Base-by-base conservation (phyloP, 2,797 vertebrate genomes). In the Varecia variegata region DNA sequence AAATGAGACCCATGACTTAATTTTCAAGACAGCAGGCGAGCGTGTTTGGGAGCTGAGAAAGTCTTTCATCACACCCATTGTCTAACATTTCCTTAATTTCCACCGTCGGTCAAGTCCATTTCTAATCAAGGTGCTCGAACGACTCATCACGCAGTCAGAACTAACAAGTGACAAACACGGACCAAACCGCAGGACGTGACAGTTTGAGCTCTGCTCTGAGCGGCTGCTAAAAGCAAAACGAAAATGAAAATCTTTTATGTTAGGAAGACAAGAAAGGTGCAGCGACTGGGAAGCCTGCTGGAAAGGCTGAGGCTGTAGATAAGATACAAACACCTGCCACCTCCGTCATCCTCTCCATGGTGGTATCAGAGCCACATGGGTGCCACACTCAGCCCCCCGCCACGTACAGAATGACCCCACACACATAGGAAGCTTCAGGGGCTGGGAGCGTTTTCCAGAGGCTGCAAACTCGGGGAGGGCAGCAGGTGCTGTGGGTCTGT, bases 111-210 rank as follows among this genome's bases (percentile, higher is more conserved):
- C 89, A 81, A 65, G 38, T 20, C 60, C 38, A 3, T 77, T 71
- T 95, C 88, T 95, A 93, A 81, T 50, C 47, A 40, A 35, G 25
- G 92, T 47, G 47, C 67, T 95, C 93, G 76, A 45, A 30, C 43
- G 27, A 76, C 35, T 79, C 56, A 65, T 60, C 83, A 56, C 2
- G 32, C 77, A 89, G 79, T 54, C 71, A 83, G 83, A 94, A 80
- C 32, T 38, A 80, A 45, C 30, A 65, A 71, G 60, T 21, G 60
- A 56, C 40, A 67, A 95, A 47, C 52, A 86, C 38, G 6, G 32
- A 50, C 73, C 47, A 40, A 45, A 56, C 15, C 94, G 74, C 50
- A 71, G 62, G 58, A 73, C 0, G 3, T 43, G 54, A 62, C 18
- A 43, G 30, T 25, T 20, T 32, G 38, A 58, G 45, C 54, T 91